Percentiles rank a stretch among this genome's conserved stretches.
These are phyloP conservation scores for Oxyteleia sp. DNA, from an alignment of 2,888 invertebrate species.

Conservation along the genomic window DNA sequence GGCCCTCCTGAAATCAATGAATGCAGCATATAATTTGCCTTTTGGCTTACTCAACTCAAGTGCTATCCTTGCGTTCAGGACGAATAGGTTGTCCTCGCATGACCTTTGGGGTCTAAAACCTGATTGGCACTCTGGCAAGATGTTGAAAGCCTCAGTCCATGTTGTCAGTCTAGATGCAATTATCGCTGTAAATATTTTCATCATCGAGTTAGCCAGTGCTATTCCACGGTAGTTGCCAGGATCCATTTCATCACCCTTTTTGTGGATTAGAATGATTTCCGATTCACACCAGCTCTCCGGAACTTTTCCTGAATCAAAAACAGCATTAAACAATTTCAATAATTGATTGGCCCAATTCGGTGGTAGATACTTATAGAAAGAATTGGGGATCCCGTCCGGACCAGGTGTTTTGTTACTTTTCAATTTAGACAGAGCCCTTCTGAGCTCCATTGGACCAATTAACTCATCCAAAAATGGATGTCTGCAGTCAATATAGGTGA, in stretches of 20 bases:
- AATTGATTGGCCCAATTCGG: constrained; percentile 15
- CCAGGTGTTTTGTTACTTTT: constrained; percentile 70
- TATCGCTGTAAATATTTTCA: constrained; percentile 74
- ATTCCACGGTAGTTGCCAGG: constrained; percentile 78
- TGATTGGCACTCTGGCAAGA: constrained; percentile 76
- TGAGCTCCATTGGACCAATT: neutral
- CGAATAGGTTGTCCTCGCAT: constrained; percentile 68
- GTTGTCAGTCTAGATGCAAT: constrained; percentile 54
- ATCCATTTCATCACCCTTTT: constrained; percentile 75
- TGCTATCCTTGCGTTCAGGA: constrained; percentile 59
- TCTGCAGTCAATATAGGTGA: neutral
- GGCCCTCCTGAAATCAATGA: constrained; percentile 73
- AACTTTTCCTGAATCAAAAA: constrained; percentile 41
- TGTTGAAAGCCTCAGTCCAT: constrained; percentile 71
- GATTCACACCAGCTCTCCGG: constrained; percentile 69
- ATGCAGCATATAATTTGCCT: constrained; percentile 68
- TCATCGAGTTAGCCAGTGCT: constrained; percentile 76
- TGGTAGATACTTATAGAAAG: constrained; percentile 49
- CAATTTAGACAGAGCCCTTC: neutral
- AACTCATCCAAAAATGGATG: neutral
- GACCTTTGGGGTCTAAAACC: constrained; percentile 68
- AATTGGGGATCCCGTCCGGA: constrained; percentile 66
- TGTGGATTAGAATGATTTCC: constrained; percentile 75
- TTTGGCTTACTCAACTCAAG: constrained; percentile 53
- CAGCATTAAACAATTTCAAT: constrained; percentile 45